A percentile compares a stretch with the other conserved stretches of the same genome.
phyloP scores from a whole-genome alignment of 2,113 vertebrate genomes.

The Tachuris rubrigastra region DNA sequence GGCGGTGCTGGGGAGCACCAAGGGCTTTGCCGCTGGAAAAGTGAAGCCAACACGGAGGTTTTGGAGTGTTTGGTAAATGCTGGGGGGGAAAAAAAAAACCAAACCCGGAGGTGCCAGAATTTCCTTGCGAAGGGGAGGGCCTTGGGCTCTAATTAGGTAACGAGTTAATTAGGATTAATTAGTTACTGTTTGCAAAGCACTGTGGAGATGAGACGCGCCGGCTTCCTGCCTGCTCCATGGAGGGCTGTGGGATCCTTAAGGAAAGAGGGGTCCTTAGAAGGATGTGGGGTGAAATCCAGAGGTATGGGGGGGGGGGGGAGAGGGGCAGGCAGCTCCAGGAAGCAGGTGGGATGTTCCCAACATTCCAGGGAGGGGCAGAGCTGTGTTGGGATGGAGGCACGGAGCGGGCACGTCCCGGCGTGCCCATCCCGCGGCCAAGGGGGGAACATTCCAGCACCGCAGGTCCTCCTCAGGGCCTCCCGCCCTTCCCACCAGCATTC shows the following conservation, averaged over 20 bases:
- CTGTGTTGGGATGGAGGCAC: neutral
- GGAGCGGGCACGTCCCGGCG: neutral
- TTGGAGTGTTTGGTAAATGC: neutral
- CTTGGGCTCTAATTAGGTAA: slow-evolving; percentile 55
- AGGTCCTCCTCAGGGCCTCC: neutral
- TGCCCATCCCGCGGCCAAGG: neutral
- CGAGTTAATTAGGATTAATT: slow-evolving; percentile 67
- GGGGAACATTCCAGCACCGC: neutral
- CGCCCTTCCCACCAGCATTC: neutral
- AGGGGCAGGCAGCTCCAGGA: too few relatives aligned
- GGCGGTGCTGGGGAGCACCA: accelerated
- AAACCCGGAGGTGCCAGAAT: neutral
- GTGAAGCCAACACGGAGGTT: neutral
- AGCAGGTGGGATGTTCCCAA: neutral
- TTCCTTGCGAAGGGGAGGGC: slow-evolving; percentile 1
- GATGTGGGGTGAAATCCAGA: neutral
- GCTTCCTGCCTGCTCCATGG: neutral
- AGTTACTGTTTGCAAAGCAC: slow-evolving; percentile 65
- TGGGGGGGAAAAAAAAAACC: neutral
- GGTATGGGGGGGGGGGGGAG: neutral
- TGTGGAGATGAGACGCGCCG: neutral
- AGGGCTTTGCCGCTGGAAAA: neutral
- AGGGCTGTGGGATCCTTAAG: accelerated
- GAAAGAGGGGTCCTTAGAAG: neutral
- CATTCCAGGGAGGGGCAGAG: neutral